Percentiles rank a stretch among this genome's conserved stretches.
Conservation (phyloP, 2,888 invertebrate species). For the Pyrgus malvae region DNA sequence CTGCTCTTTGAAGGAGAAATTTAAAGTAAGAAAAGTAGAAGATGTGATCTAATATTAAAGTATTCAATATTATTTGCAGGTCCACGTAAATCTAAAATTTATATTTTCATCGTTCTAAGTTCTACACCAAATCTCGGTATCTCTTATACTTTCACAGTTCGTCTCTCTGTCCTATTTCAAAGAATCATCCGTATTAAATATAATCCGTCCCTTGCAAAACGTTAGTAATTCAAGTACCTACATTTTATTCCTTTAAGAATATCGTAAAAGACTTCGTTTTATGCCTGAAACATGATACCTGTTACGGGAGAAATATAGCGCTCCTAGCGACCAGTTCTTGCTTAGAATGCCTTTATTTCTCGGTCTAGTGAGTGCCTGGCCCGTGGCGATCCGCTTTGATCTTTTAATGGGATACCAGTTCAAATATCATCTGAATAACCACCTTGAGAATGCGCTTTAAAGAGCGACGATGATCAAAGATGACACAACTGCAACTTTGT, state of each 20-base stretch:
- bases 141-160: no score
- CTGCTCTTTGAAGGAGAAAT: no score
- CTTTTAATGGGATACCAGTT: background rate
- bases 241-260: background rate
- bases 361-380: slow-evolving; percentile 8
- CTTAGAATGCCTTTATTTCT: slow-evolving; percentile 12
- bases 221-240: no score
- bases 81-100: no score
- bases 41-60: no score
- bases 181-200: no score
- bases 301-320: slow-evolving; percentile 8
- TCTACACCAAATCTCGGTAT: no score
- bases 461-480: background rate
- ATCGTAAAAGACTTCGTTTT: background rate
- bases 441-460: background rate
- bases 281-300: background rate
- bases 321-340: slow-evolving; percentile 5
- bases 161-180: no score
- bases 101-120: no score
- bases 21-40: no score
- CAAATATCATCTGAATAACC: background rate
- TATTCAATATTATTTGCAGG: no score
- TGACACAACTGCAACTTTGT: background rate
- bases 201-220: no score
- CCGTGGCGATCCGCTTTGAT: slow-evolving; percentile 2